A percentile compares a stretch with the other conserved stretches of the same genome.
phyloP scores from a whole-genome alignment of 2,113 vertebrate genomes.

The Rhinopomastus cyanomelas region DNA sequence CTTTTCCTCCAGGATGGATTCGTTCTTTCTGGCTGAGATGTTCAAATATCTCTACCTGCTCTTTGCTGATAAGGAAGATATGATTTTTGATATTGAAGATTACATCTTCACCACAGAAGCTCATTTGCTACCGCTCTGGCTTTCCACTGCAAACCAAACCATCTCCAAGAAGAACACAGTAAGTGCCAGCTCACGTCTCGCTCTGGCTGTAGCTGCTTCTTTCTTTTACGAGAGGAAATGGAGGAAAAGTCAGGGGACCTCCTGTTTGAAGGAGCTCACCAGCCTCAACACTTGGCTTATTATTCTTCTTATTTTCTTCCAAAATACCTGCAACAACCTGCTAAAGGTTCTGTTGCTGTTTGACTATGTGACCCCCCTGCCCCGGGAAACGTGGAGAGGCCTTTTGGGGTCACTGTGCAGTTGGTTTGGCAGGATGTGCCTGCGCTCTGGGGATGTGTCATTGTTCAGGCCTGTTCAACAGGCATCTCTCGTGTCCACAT shows the following conservation, averaged over 20 bases:
- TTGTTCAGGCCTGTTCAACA: neutral
- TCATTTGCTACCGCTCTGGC: constrained; percentile 94
- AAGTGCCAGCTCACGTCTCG: constrained; percentile 28
- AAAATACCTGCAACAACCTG: neutral
- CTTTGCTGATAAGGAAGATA: constrained; percentile 90
- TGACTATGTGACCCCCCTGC: neutral
- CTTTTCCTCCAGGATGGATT: constrained; percentile 88
- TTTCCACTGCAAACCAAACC: constrained; percentile 86
- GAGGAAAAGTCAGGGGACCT: neutral
- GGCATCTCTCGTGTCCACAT: neutral
- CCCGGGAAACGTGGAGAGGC: neutral
- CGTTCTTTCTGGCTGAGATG: constrained; percentile 98
- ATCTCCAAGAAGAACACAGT: constrained; percentile 77
- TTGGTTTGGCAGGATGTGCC: neutral
- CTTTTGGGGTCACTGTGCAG: neutral
- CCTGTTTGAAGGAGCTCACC: neutral
- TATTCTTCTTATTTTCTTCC: neutral
- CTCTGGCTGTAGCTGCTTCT: neutral
- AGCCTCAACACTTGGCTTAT: neutral
- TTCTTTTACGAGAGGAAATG: neutral
- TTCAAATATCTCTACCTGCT: constrained; percentile 98
- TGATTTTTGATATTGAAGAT: constrained; percentile 95
- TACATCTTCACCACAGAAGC: constrained; percentile 99
- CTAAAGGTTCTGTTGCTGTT: neutral
- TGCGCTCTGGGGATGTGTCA: neutral